Evolutionary conservation across 2,888 invertebrate species (phyloP).

Genomic region (Teinopalpus imperialis): DNA sequence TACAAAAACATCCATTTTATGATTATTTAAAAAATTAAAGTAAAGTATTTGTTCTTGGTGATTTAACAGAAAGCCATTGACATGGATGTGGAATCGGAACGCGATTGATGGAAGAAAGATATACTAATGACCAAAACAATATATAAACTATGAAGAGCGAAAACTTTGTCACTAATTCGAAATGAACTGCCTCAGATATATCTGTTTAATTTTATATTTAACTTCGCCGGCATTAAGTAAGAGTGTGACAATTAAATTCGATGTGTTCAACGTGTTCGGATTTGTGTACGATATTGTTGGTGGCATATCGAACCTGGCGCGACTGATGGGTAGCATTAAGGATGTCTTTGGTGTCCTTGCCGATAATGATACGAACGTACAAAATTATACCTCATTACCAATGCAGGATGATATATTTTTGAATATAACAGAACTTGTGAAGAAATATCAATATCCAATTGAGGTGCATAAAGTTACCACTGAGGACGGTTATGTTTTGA

Average conservation of each 20-base stretch:
- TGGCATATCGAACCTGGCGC: conserved; percentile 24
- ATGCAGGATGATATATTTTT: conserved; percentile 45
- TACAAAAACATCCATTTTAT: too few species aligned
- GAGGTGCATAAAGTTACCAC: conserved; percentile 55
- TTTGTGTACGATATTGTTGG: conserved; percentile 23
- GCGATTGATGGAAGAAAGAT: not conserved
- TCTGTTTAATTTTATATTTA: conserved; percentile 1
- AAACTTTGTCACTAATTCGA: not conserved
- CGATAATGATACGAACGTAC: conserved; percentile 9
- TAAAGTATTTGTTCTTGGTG: too few species aligned
- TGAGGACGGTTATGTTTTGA: conserved; percentile 57
- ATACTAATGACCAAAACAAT: not conserved
- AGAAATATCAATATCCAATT: conserved; percentile 48
- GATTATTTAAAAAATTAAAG: too few species aligned
- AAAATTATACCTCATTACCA: not conserved
- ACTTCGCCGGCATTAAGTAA: not conserved
- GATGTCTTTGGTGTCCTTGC: conserved; percentile 27
- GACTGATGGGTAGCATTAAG: conserved; percentile 26
- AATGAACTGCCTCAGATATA: conserved; percentile 11
- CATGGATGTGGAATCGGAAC: conserved; percentile 1
- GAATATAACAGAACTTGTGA: conserved; percentile 45
- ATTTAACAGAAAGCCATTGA: not conserved
- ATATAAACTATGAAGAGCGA: not conserved
- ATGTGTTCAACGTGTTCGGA: conserved; percentile 10
- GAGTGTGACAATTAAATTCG: conserved; percentile 1